Conservation (phyloP, 2,113 vertebrate genomes). For the Istiophorus platypterus region DNA sequence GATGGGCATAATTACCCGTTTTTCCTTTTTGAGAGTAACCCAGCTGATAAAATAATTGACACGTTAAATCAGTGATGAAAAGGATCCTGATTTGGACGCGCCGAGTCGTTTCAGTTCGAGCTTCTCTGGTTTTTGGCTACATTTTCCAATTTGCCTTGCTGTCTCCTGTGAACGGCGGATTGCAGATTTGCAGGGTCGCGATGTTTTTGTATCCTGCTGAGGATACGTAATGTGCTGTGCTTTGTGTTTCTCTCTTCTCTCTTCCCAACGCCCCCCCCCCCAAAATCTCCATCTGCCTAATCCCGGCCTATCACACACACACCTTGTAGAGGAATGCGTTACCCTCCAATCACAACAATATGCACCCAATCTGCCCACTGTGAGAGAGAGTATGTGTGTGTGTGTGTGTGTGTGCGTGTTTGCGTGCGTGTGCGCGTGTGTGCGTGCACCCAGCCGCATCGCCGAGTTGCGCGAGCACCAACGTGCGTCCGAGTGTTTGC, state of each 20-base stretch:
- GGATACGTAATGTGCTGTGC: slow-evolving; percentile 25
- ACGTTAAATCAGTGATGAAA: not conserved
- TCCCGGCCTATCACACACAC: slow-evolving; percentile 49
- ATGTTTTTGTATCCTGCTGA: slow-evolving; percentile 35
- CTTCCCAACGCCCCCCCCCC: slow-evolving; percentile 11
- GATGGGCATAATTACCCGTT: too few species aligned
- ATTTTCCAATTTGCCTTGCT: slow-evolving; percentile 20
- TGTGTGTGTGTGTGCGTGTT: not conserved
- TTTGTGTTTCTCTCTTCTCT: slow-evolving; percentile 25
- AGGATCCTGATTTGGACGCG: too few species aligned
- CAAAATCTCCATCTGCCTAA: slow-evolving; percentile 54
- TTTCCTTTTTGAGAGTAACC: not conserved
- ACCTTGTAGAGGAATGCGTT: slow-evolving; percentile 40
- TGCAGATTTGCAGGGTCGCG: slow-evolving; percentile 11
- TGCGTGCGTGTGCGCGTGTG: not conserved
- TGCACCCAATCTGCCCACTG: slow-evolving; percentile 20
- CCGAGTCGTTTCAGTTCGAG: not conserved
- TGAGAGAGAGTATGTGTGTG: not conserved
- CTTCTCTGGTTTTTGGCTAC: not conserved
- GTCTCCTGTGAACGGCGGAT: slow-evolving; percentile 13
- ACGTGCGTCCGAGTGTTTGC: not conserved
- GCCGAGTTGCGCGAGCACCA: not conserved
- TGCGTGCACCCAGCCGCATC: not conserved
- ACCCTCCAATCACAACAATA: slow-evolving; percentile 37
- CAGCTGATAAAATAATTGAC: not conserved